A percentile compares a stretch with the other conserved stretches of the same genome.
Conservation (phyloP, 1,140 invertebrate species). For the Dendroctonus ponderosae region DNA sequence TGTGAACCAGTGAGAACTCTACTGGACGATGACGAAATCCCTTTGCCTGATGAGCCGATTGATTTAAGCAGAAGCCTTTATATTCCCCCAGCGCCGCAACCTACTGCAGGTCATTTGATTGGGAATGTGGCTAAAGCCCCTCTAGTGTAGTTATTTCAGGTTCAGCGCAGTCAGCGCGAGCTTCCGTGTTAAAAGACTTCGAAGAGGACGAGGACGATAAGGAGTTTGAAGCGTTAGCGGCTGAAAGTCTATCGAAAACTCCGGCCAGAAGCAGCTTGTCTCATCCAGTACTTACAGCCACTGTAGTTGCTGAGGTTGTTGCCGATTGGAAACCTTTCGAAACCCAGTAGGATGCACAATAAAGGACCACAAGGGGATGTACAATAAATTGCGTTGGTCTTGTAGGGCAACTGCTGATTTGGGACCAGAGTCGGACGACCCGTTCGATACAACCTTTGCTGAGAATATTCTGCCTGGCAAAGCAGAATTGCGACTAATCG, state of each 20-base stretch:
- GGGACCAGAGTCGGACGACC: slow-evolving; percentile 58
- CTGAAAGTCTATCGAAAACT: slow-evolving; percentile 65
- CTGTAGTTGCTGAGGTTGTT: slow-evolving; percentile 34
- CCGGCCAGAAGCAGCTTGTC: too few relatives aligned
- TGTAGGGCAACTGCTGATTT: slow-evolving; percentile 1
- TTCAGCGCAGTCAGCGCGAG: background rate
- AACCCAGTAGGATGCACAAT: slow-evolving; percentile 48
- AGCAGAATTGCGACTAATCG: slow-evolving; percentile 62
- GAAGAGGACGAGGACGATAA: slow-evolving; percentile 61
- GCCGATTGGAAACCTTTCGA: slow-evolving; percentile 64
- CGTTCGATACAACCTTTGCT: slow-evolving; percentile 83
- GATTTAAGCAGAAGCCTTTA: slow-evolving; percentile 61
- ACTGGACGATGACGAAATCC: slow-evolving; percentile 69
- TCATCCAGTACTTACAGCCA: background rate
- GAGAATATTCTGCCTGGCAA: slow-evolving; percentile 72
- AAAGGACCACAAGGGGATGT: background rate
- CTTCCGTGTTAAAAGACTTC: slow-evolving; percentile 24
- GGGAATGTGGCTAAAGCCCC: background rate
- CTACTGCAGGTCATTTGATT: slow-evolving; percentile 5
- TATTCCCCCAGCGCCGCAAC: slow-evolving; percentile 18
- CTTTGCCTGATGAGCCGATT: slow-evolving; percentile 61
- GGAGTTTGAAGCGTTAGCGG: slow-evolving; percentile 72
- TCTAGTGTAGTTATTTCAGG: background rate
- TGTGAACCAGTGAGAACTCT: slow-evolving; percentile 55
- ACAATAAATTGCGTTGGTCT: background rate